phyloP scores from a whole-genome alignment of 1,140 invertebrate species.

The Rhopalosiphum padi region DNA sequence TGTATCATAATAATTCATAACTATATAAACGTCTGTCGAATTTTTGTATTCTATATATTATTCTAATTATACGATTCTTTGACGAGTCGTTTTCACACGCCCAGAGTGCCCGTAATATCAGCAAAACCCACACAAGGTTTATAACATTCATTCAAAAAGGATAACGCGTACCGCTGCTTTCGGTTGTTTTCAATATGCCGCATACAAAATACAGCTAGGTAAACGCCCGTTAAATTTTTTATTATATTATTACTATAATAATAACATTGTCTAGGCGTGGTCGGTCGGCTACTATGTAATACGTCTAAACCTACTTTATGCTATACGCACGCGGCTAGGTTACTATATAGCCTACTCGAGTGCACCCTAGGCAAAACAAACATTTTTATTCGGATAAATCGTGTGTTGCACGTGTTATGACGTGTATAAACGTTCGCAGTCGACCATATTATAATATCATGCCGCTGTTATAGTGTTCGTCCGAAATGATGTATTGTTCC shows the following conservation, averaged over 20 bases:
- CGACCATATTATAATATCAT: not conserved
- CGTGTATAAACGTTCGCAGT: not conserved
- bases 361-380: slow-evolving; percentile 3
- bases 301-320: not conserved
- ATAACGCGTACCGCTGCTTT: not conserved
- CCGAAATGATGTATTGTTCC: not conserved
- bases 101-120: not conserved
- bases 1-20: not conserved
- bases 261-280: slow-evolving; percentile 40
- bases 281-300: not conserved
- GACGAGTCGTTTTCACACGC: slow-evolving; percentile 24
- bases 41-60: not conserved
- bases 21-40: not conserved
- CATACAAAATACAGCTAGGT: not conserved
- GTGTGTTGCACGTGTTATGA: not conserved
- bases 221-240: slow-evolving; percentile 4
- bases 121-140: slow-evolving; percentile 5
- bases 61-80: not conserved
- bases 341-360: not conserved
- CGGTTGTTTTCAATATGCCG: not conserved
- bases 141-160: not conserved
- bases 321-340: not conserved
- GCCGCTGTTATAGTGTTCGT: not conserved
- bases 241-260: not conserved
- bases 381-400: not conserved